Percentiles rank a stretch among this genome's conserved stretches.
phyloP scores from a whole-genome alignment of 2,888 invertebrate species.

The Sycophila texana region DNA sequence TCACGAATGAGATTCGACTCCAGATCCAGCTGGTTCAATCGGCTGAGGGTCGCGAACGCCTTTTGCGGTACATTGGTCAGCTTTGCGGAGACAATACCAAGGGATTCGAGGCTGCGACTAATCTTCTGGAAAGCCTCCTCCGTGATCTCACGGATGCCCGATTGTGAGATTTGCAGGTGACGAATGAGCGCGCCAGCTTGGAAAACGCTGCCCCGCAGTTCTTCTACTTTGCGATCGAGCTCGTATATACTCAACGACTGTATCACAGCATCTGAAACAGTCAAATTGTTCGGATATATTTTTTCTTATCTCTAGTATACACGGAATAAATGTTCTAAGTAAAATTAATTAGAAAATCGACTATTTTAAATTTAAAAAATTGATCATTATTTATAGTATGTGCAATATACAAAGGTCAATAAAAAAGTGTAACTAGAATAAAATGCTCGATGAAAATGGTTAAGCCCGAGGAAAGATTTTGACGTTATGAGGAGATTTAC shows the following conservation, averaged over 20 bases:
- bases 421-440: too few relatives aligned
- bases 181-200: constrained; percentile 82
- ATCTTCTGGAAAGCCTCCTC: constrained; percentile 72
- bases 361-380: too few relatives aligned
- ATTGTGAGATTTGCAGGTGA: constrained; percentile 87
- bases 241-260: constrained; percentile 93
- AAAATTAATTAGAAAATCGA: not conserved
- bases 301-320: not conserved
- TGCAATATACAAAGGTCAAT: too few relatives aligned
- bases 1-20: constrained; percentile 90
- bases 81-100: constrained; percentile 86
- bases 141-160: constrained; percentile 76
- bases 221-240: constrained; percentile 87
- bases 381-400: too few relatives aligned
- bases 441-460: too few relatives aligned
- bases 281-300: not conserved
- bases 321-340: not conserved
- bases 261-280: constrained; percentile 71
- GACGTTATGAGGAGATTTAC: too few relatives aligned
- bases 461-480: too few relatives aligned
- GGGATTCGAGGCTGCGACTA: constrained; percentile 80
- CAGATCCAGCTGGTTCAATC: constrained; percentile 86
- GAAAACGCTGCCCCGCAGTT: constrained; percentile 86
- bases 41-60: constrained; percentile 84
- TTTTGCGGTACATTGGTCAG: constrained; percentile 86